Evolutionary conservation across 2,113 vertebrate genomes (phyloP), one percentile per base, ranked within the genome.

Genomic region (Parus major): DNA sequence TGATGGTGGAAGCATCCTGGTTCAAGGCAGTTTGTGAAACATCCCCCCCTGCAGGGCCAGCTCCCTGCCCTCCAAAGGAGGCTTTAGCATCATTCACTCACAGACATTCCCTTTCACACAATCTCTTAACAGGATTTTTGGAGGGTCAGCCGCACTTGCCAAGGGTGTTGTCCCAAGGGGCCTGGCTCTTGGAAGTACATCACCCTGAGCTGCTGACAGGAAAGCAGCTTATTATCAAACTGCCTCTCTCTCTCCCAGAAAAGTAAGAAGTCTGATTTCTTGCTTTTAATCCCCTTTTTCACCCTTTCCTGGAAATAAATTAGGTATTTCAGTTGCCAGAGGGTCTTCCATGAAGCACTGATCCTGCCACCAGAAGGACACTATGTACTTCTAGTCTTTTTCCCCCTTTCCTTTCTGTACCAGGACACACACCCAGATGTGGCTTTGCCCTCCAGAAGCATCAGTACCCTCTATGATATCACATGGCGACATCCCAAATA

Each of bases 251-350:
- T 72, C 57, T 61, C 78, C 75, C 63, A 91, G 75, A 35, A 80
- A 65, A 23, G 42, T 22, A 79, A 80, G 93, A 88, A 49, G 52
- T 42, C 68, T 24, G 39, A 90, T 94, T 89, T 91, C 60, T 33
- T 66, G 85, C 55, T 93, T 92, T 69, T 95, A 96, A 95, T 93
- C 90, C 82, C n/a, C n/a, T 88, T 95, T 90, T 94, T 88, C 88
- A 96, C 71, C 68, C 72, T 93, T 83, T 73, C 52, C 85, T 86
- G 68, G 82, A 94, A 96, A 86, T 95, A 97, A 96, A 96, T 93
- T 83, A 94, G 68, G 9, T 92, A 55, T 90, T 93, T 96, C 47
- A 57, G 76, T 80, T 70, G 64, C 85, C 36, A 47, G 52, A n/a
- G 63, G 59, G 55, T 35, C 63, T 94, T 41, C 47, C 36, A 42